Percentiles rank a stretch among this genome's conserved stretches.
Conservation (phyloP, 2,113 vertebrate species). For the Syngnathus floridae region DNA sequence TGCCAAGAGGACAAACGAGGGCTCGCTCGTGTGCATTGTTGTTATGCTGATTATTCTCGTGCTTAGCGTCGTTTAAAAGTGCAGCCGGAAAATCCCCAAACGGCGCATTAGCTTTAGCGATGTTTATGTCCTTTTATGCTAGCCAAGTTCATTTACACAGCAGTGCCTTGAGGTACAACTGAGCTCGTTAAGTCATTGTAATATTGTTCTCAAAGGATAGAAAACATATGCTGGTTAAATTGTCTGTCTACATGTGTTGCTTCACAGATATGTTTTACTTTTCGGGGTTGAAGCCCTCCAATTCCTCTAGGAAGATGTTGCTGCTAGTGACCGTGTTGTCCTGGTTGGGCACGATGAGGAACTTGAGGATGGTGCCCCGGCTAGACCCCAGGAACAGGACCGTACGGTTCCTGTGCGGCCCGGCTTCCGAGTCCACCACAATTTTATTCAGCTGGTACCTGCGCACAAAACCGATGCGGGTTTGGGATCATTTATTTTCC, state of each 20-base stretch:
- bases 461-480: not conserved
- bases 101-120: not conserved
- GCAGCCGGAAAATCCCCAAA: not conserved
- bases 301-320: slow-evolving; percentile 86
- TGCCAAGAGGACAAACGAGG: not conserved
- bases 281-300: slow-evolving; percentile 89
- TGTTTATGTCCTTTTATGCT: not conserved
- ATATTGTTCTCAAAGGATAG: no score
- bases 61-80: not conserved
- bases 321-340: slow-evolving; percentile 69
- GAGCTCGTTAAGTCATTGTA: no score
- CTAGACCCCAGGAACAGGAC: slow-evolving; percentile 89
- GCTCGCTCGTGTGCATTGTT: not conserved
- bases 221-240: no score
- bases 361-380: slow-evolving; percentile 87
- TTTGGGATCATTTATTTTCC: not conserved
- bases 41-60: not conserved
- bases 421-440: slow-evolving; percentile 82
- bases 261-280: slow-evolving; percentile 74
- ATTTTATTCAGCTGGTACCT: slow-evolving; percentile 93
- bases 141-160: no score
- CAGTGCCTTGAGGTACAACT: no score
- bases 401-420: slow-evolving; percentile 83
- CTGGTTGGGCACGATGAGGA: slow-evolving; percentile 81
- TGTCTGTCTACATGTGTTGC: no score